Base-by-base conservation (phyloP, 2,797 vertebrate genomes). In the Merluccius polli region DNA sequence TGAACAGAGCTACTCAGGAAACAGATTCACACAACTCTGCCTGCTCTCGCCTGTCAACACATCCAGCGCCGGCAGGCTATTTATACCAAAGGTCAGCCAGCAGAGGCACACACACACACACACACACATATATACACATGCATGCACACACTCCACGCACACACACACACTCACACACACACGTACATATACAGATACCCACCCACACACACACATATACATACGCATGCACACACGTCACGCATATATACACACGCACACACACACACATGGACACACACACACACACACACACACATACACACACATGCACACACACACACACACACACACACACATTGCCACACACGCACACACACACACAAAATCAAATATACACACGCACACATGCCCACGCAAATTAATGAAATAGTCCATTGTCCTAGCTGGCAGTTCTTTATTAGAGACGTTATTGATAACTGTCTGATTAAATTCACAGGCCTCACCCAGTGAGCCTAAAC, bases 1-100 rank as follows among this genome's bases (percentile, higher is more conserved):
- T 90, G 88, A 87, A 89, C 89, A 88, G 78, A 81, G 82, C 79
- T 87, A 90, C 85, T 90, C 86, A 86, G 90, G 91, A 94, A 93
- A 94, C 92, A 93, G 89, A 94, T 93, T 94, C 89, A 92, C 89
- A 93, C 90, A 91, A 87, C 87, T 82, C 83, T 86, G 88, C 88
- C 76, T 91, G 91, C 89, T 91, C 92, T 89, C 83, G 86, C 88
- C 92, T 94, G 93, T 94, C 93, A 94, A 90, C 93, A 93, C 86
- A 88, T 86, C 85, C 85, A 87, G 89, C 72, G 80, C 89, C 77
- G 76, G 86, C 83, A 87, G 82, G 86, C 93, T 94, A 94, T 93
- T 94, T 93, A 94, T 94, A 94, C 89, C 89, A 87, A 88, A 89
- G 90, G 90, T 92, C 90, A 92, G 85, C 81, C 84, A 69, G 84